phyloP scores from a whole-genome alignment of 2,888 invertebrate genomes.

The Drosophila buzzatii region DNA sequence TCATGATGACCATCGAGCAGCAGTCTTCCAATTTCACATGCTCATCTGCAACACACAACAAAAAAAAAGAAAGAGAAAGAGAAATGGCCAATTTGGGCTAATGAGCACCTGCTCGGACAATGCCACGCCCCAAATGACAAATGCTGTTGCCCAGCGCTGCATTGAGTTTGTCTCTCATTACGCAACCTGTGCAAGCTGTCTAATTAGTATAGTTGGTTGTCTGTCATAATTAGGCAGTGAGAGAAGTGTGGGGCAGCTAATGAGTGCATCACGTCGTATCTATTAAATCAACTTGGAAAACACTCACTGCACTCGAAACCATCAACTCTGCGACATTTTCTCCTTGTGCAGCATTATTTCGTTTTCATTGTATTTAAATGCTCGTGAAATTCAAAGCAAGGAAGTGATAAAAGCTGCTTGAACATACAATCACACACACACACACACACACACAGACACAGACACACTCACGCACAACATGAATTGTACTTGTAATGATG shows the following conservation, averaged over 20 bases:
- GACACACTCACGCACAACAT: constrained; percentile 9
- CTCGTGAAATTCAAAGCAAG: constrained; percentile 64
- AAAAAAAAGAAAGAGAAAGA: background rate
- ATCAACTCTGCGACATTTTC: constrained; percentile 2
- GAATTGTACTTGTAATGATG: constrained; percentile 53
- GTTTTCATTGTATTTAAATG: constrained; percentile 62
- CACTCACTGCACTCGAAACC: background rate
- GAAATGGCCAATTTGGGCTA: constrained; percentile 45
- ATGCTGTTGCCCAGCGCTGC: constrained; percentile 11
- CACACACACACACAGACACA: background rate
- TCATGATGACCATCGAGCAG: background rate
- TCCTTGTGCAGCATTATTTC: constrained; percentile 11
- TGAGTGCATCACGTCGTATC: constrained; percentile 11
- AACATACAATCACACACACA: constrained; percentile 15
- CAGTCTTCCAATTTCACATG: constrained; percentile 4
- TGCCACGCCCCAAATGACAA: constrained; percentile 15
- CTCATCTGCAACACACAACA: background rate
- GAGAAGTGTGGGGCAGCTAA: background rate
- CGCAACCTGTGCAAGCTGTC: background rate
- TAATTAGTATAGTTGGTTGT: constrained; percentile 15
- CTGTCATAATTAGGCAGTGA: constrained; percentile 18
- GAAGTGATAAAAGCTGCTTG: constrained; percentile 70
- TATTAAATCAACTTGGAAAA: background rate
- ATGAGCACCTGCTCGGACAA: constrained; percentile 24
- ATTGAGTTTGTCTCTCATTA: background rate